Evolutionary conservation across 2,888 invertebrate genomes (phyloP), one percentile per base, ranked within the genome.

Genomic region (Pristionchus arcanus): DNA sequence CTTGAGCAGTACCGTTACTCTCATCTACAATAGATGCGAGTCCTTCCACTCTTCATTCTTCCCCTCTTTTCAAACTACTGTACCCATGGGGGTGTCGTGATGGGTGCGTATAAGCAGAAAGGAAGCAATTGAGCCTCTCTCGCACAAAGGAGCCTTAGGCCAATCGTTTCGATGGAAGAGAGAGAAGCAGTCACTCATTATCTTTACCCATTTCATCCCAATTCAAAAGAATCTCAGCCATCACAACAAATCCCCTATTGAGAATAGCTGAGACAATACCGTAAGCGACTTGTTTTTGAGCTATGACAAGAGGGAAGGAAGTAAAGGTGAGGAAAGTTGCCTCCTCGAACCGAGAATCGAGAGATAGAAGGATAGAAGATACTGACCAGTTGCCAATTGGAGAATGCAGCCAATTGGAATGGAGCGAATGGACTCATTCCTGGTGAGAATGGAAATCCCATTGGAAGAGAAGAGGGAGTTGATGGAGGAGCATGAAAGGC

Each of bases 131-230:
- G 55, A 85, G 84, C 25, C 21, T 1, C 42, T 37, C 5, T 37
- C 49, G 37, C 81, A 81, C 42, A 81, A 49, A 28, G 53, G 81
- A 81, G 21, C 7, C 49, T 81, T 15, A 81, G 81, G n/a, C 55
- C 49, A 49, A 81, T 81, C 81, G 53, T 81, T 81, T 53, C 81
- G 49, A 5, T n/a, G 63, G n/a, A 25, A 63, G 59, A 21, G 59
- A 63, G 59, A 21, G 21, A 63, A n/a, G n/a, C n/a, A 81, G 81
- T 81, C 81, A 11, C 81, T 81, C 81, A 81, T 81, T 81, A 81
- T 81, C 49, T 53, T 28, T 81, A 28, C 53, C 25, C 49, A 81
- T 42, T 53, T 16, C 15, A 81, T 53, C n/a, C 15, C n/a, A 49
- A 81, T 81, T 81, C 81, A 53, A 81, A 81, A 49, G 81, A 81